Base-by-base conservation (phyloP, 2,888 invertebrate genomes). In the Abrostola tripartita region DNA sequence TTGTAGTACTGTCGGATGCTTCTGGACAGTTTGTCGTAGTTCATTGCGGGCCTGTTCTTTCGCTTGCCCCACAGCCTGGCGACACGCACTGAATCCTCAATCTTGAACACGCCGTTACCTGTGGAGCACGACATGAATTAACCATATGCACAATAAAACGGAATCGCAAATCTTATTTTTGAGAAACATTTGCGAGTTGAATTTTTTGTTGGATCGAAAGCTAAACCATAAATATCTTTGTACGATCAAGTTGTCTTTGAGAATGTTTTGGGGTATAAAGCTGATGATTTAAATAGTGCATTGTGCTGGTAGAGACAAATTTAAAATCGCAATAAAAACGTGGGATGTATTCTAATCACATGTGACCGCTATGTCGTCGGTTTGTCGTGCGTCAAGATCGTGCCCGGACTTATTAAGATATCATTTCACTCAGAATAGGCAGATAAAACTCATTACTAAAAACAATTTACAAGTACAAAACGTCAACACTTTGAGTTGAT, bases 1-100 rank as follows among this genome's bases (percentile, higher is more conserved):
- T 99, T 99, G 96, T 99, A 99, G 95, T 99, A 99, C 91, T 99
- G 99, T 57, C 99, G 95, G 87, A 99, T 99, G 80, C 99, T 99
- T 62, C 99, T 96, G 74, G 99, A 99, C 54, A 99, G 95, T 91
- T 99, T 99, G 95, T 99, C 99, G 95, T 99, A 99, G 95, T 99
- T 99, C 99, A 99, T 99, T 37, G 99, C 99, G 0, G 99, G 99
- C 9, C 99, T 96, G 95, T 99, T 99, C 94, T 99, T 99, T 76
- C 99, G 96, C 84, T 98, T 97, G 69, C 99, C 99, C 99, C 99
- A 99, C 60, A 99, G 96, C 80, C 98, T 96, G n/a, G 99, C 99
- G 58, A 99, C 99, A 79, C 98, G 96, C 37, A 99, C 98, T 10
- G 99, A 99, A 93, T 99, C 99, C 92, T 99, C 99, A 89, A 99